Evolutionary conservation across 2,797 vertebrate genomes (phyloP).

Genomic region (Holocentrus rufus): DNA sequence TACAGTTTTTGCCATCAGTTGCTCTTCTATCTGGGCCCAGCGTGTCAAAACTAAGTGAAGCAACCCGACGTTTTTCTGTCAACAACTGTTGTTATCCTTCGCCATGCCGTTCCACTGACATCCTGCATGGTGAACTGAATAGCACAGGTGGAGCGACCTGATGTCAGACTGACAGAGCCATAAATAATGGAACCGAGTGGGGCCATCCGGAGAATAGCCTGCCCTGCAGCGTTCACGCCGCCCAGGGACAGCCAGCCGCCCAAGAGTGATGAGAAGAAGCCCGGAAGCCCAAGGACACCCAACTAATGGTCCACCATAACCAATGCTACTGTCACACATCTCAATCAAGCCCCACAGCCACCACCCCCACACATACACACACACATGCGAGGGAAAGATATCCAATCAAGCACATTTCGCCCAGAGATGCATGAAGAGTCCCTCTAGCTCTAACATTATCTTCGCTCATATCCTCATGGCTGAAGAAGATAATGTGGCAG

Average conservation of each 20-base stretch:
- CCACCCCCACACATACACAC: conserved; percentile 31
- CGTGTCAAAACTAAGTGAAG: conserved; percentile 36
- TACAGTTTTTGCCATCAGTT: not conserved
- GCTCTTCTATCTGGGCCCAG: not conserved
- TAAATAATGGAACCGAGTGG: conserved; percentile 73
- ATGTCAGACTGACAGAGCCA: conserved; percentile 70
- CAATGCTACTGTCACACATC: conserved; percentile 67
- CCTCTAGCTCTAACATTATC: conserved; percentile 34
- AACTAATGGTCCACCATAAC: conserved; percentile 71
- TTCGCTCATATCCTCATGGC: conserved; percentile 9
- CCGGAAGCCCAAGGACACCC: conserved; percentile 76
- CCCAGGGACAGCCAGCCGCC: conserved; percentile 67
- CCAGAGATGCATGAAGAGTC: conserved; percentile 9
- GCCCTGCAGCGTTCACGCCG: conserved; percentile 53
- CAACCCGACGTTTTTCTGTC: conserved; percentile 43
- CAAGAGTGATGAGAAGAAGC: conserved; percentile 69
- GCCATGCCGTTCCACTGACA: conserved; percentile 54
- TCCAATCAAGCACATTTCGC: conserved; percentile 51
- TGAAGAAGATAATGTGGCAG: conserved; percentile 35
- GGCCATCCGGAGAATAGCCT: conserved; percentile 26
- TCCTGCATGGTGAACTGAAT: conserved; percentile 49
- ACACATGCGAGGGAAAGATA: conserved; percentile 24
- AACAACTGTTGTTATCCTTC: conserved; percentile 57
- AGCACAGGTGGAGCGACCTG: conserved; percentile 66
- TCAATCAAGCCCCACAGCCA: conserved; percentile 71